Evolutionary conservation across 92 coral and sea anemone species (phyloP), one percentile per base, ranked within the genome.

Genomic region (Hydrozoanthus gracilis): DNA sequence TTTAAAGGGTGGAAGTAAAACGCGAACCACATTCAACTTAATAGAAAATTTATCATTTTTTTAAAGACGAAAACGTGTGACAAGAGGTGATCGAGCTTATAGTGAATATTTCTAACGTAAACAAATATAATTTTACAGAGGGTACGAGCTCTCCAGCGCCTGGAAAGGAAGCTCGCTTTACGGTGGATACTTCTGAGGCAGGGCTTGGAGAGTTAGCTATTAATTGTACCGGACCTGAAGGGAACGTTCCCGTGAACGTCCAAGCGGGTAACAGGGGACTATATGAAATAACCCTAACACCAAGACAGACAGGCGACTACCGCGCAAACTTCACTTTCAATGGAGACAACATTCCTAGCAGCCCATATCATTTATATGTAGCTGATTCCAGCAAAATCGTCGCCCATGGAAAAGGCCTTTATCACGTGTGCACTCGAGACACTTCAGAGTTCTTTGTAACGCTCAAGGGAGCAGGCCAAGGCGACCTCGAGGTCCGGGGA

Each of bases 171-270:
- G 93, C 91, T 54, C 86, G 91, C 76, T 95, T 88, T 84, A 96
- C 92, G 51, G 99, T 96, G 66, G 99, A 96, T 87, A 96, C 98
- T 2, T 93, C 99, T 18, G 89, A 90, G 27, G 99, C 99, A 56
- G 99, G 99, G 44, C 95, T 94, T 5, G 99, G 99, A 61, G 95
- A 92, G 71, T 80, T 96, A 71, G 96, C 93, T 72, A 92, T 95
- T 49, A 91, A 94, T 78, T 95, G 99, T 78, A 88, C 90, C 72
- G 95, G 99, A 6, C 98, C 99, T 45, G 76, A 74, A 39, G 98
- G 96, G 20, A 91, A 89, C 27, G 89, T 96, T 44, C 98, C 95
- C 45, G 99, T 96, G 44, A 95, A 96, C 71, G 97, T 96, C 20
- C 93, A 91, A 3, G 90, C 91, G 14, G 88, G 89, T 11, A 83